Base-by-base conservation (phyloP, 92 coral and sea anemone species). In the Phymanthus crucifer region DNA sequence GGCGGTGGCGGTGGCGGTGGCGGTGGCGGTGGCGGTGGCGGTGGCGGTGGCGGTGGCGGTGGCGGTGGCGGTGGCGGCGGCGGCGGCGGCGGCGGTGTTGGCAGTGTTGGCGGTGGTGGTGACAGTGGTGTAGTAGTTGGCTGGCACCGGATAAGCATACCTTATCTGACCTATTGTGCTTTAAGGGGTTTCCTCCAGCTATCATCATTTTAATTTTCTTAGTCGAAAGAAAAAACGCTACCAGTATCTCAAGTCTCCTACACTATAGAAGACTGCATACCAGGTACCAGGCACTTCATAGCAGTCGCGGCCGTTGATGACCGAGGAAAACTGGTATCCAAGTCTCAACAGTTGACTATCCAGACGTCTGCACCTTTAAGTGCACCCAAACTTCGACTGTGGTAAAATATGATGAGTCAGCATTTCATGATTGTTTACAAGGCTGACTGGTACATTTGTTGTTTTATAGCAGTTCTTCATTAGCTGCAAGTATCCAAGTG, bases 221-320 rank as follows among this genome's bases (percentile, higher is more conserved):
- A 92, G 97, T 76, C 71, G 6, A 84, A 72, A 47, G 94, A 92
- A 54, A 40, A 70, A 7, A 78, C 78, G 14, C 69, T 92, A 38
- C 80, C 89, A 14, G 74, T 82, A 48, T 72, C 35, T 40, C 83
- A 90, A 57, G 61, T 73, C 17, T 80, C 86, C 45, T 85, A 79
- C 84, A 73, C 78, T 19, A 87, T 92, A 19, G 87, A 84, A 40
- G 94, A 84, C 35, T 95, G 98, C 70, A 71, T 37, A 24, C 85
- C 92, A 6, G 97, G 98, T 26, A 95, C 97, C 74, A 95, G 88
- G 75, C 92, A 95, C 80, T 95, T 93, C 78, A 83, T 95, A 17
- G 93, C 94, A 13, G 91, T 95, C 18, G 92, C 92, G n/a, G 90
- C 93, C 52, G 76, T 88, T 21, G 92, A 90, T 70, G 73, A 83